Conservation (phyloP, 2,797 vertebrate genomes). For the Tokudaia muenninki region DNA sequence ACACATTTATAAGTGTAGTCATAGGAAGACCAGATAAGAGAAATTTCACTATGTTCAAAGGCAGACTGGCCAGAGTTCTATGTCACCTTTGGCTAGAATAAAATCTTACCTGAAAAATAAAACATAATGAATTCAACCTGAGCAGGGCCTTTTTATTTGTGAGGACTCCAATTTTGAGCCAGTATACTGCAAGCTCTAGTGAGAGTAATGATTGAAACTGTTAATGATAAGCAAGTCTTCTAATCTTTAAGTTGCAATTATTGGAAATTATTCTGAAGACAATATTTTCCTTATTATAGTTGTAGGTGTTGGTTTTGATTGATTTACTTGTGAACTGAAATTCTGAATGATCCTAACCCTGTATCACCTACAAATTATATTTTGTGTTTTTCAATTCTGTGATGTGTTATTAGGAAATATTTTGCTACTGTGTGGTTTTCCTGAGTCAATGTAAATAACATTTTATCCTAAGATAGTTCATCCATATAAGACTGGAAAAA, state of each 20-base stretch:
- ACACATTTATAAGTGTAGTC: not conserved
- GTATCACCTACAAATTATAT: not conserved
- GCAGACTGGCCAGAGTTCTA: not conserved
- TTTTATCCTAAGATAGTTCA: not conserved
- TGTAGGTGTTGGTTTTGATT: not conserved
- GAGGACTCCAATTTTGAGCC: not conserved
- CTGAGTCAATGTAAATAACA: not conserved
- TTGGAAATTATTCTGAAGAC: not conserved
- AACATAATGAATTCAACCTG: not conserved
- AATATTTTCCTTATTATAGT: not conserved
- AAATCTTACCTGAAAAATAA: too few species aligned
- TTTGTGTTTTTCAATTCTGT: not conserved
- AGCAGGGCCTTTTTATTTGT: not conserved
- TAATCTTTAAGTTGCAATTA: not conserved
- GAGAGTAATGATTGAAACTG: not conserved
- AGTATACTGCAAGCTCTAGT: not conserved
- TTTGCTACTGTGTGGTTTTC: not conserved
- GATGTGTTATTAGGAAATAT: not conserved
- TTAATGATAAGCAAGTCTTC: not conserved
- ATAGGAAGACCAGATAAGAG: not conserved
- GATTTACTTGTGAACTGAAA: not conserved
- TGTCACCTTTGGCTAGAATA: not conserved
- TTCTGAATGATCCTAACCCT: not conserved
- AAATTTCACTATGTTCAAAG: not conserved
- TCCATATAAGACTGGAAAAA: not conserved